Evolutionary conservation across 2,797 vertebrate species (phyloP), one percentile per base, ranked within the genome.

Genomic region (Esox lucius): DNA sequence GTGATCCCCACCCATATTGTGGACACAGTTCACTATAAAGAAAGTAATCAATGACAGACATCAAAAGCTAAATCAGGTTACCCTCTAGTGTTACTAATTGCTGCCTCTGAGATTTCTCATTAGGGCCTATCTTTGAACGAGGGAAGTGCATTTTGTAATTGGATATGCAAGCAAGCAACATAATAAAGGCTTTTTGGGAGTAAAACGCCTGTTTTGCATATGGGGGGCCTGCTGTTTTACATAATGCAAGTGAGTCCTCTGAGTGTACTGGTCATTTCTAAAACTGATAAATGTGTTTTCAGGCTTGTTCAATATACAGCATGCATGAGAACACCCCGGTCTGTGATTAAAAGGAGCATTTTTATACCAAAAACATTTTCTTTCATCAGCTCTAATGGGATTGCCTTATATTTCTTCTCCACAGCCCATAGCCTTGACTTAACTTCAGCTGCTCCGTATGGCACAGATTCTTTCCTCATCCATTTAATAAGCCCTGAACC

Each of bases 61-160:
- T 61, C 75, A 83, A 35, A 70, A 81, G 83, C 88, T 75, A 76
- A 80, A 84, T 72, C 78, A 75, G 73, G 84, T 88, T 89, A 89
- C 87, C 87, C 84, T 88, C 86, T 86, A 78, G 84, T 90, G 85
- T 88, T 90, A 90, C 87, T 90, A 89, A 91, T 90, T 91, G 85
- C 88, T 84, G 87, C 83, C 81, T 87, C 70, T 66, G 78, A 85
- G 81, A 80, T 75, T 82, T 81, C 77, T 76, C 74, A 75, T 77
- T 75, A 84, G 65, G 77, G 80, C 73, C 80, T 78, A 68, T 75
- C 81, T 80, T 91, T 78, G 86, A 91, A 91, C 85, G 83, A 87
- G 74, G 84, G 84, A 86, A 88, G 83, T 84, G 81, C 80, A 83
- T 91, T 89, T 89, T 86, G 83, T 89, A 90, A 93, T 90, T 90